Percentiles rank a stretch among this genome's conserved stretches.
Conservation (phyloP, 2,888 invertebrate genomes). For the Lycocerus yunnanus region DNA sequence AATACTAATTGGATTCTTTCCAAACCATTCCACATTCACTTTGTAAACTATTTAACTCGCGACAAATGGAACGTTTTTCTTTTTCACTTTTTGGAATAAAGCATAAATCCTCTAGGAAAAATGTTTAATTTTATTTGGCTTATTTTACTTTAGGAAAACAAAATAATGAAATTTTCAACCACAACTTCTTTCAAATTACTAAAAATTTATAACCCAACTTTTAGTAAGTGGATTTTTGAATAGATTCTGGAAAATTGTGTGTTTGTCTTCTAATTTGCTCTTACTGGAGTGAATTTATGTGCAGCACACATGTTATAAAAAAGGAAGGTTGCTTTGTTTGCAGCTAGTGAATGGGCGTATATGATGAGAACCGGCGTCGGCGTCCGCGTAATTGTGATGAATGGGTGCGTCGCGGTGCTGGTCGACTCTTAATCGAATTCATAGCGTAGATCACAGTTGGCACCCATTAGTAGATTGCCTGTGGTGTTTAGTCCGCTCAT, state of each 20-base stretch:
- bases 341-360: conserved; percentile 25
- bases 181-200: background rate
- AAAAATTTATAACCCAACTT: conserved; percentile 12
- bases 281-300: conserved; percentile 20
- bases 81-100: background rate
- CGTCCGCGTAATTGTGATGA: conserved; percentile 39
- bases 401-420: conserved; percentile 40
- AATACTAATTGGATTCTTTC: background rate
- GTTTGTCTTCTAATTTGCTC: conserved; percentile 9
- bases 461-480: conserved; percentile 44
- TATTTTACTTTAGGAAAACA: background rate
- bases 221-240: conserved; percentile 10
- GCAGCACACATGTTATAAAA: conserved; percentile 21
- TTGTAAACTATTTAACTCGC: background rate
- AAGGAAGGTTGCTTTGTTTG: conserved; percentile 18
- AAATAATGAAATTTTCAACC: conserved; percentile 1
- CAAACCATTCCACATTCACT: background rate
- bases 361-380: conserved; percentile 33
- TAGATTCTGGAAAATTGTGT: conserved; percentile 4
- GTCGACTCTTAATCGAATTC: conserved; percentile 45
- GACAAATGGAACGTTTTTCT: background rate
- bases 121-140: background rate
- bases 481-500: conserved; percentile 15
- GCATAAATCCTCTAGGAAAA: background rate
- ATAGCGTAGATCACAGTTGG: conserved; percentile 42